Percentiles rank a stretch among this genome's conserved stretches.
These are phyloP conservation scores for Upupa epops DNA, from an alignment of 2,113 vertebrate species.

Conservation along the genomic window DNA sequence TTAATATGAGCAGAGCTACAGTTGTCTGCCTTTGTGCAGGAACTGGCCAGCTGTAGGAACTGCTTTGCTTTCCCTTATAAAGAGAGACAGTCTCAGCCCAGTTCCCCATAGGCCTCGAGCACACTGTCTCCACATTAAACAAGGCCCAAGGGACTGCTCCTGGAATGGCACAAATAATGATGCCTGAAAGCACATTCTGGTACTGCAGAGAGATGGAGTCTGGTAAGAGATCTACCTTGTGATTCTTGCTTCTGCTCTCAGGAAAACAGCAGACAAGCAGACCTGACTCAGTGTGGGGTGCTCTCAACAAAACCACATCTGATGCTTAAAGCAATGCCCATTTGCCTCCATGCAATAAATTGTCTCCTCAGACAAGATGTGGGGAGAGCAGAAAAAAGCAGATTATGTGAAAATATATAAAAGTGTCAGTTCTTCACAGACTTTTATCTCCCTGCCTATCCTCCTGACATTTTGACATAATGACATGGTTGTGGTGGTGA, in stretches of 20 bases:
- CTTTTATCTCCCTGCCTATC: neutral
- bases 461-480: neutral
- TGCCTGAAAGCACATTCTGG: neutral
- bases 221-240: neutral
- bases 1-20: neutral
- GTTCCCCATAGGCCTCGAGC: neutral
- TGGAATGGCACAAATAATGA: neutral
- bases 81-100: neutral
- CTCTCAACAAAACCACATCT: conserved; percentile 30
- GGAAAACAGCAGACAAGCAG: neutral
- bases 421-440: neutral
- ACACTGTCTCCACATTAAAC: neutral
- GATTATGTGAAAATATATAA: neutral
- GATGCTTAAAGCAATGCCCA: neutral
- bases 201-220: neutral
- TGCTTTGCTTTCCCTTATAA: neutral
- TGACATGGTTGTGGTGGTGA: neutral
- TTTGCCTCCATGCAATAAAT: neutral
- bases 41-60: neutral
- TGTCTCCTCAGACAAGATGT: neutral
- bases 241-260: neutral
- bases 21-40: neutral
- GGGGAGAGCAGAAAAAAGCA: neutral
- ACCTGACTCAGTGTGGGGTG: conserved; percentile 20
- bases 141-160: neutral